These are phyloP conservation scores for Macrotus californicus DNA, from an alignment of 2,113 vertebrate genomes.

Conservation along the genomic window DNA sequence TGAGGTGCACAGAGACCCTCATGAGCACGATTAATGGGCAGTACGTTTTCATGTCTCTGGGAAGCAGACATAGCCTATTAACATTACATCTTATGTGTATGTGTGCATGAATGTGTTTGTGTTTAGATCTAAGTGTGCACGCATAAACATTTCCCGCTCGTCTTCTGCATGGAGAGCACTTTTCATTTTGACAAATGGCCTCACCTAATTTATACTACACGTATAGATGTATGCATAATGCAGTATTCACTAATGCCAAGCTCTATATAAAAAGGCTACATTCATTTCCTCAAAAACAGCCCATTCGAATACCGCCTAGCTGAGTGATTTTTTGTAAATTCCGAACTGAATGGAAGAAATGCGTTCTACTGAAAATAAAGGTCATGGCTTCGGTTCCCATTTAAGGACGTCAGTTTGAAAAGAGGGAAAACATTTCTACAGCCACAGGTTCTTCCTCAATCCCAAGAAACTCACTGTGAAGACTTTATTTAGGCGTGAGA, in stretches of 20 bases:
- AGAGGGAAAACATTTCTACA: not conserved
- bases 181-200: conserved; percentile 19
- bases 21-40: not conserved
- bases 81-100: not conserved
- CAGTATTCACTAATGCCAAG: not conserved
- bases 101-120: not conserved
- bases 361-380: conserved; percentile 28
- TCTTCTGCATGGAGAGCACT: not conserved
- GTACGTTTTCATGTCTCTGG: not conserved
- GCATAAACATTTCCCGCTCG: not conserved
- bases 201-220: not conserved
- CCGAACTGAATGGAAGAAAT: conserved; percentile 16
- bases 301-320: not conserved
- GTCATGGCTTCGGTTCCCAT: conserved; percentile 44
- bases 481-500: not conserved
- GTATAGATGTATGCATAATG: not conserved
- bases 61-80: not conserved
- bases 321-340: not conserved
- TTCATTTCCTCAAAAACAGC: not conserved
- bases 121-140: not conserved
- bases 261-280: not conserved
- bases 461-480: not conserved
- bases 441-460: not conserved
- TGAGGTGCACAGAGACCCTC: not conserved
- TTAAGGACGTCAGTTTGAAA: conserved; percentile 6